Evolutionary conservation across 2,888 invertebrate genomes (phyloP), one percentile per base, ranked within the genome.

Genomic region (Ptychoptera contaminata): DNA sequence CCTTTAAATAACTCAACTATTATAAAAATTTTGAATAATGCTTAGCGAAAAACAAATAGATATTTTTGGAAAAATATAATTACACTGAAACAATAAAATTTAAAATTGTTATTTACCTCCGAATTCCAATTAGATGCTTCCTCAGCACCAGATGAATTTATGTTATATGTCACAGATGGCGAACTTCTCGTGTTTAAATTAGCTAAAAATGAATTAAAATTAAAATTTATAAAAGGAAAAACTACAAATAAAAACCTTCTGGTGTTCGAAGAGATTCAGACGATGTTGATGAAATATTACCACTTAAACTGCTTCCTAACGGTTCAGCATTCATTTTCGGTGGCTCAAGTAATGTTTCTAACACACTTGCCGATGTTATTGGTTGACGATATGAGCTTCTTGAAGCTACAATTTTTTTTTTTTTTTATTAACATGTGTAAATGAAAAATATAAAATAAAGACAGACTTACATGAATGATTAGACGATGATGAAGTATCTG

Each of bases 261-360:
- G 52, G 46, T n/a, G 47, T 48, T 36, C 49, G 45, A 12, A 51
- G 42, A 2, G 49, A 48, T 31, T 47, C 49, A 6, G 50, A 47
- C 9, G 34, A 11, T 12, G 49, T 40, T n/a, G 49, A 47, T 10
- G 49, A 47, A 36, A 44, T 45, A 11, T 43, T 11, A 15, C 30
- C 37, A 10, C 3, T 11, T n/a, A 14, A 4, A 14, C 14, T 12
- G n/a, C 4, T 43, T 5, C 40, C n/a, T 16, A 47, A 37, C 23
- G 32, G 35, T n/a, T 32, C 40, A 42, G 40, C 34, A 44, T 39
- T 47, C 15, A 47, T 47, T 50, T 52, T 53, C 23, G 53, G 54
- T 12, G 53, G 50, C 40, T 54, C 54, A 37, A 54, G 47, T 16
- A 55, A 48, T 8, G 51, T 51, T 41, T 54, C 55, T 32, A 53